These are phyloP conservation scores for Zaprionus lineosus DNA, from an alignment of 2,888 invertebrate species.

Conservation along the genomic window DNA sequence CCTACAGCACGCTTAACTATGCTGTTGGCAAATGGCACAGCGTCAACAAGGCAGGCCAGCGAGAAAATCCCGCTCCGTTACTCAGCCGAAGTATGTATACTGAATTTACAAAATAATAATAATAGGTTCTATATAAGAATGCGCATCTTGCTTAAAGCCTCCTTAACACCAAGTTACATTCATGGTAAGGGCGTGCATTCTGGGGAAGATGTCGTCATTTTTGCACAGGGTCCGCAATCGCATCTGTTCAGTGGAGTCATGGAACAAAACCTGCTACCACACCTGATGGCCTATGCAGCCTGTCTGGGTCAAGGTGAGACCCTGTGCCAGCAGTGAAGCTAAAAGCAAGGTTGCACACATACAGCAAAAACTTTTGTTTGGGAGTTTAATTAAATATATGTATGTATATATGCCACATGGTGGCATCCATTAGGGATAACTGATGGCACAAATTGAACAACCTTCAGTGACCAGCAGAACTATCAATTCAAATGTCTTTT, in stretches of 20 bases:
- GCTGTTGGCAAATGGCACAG: conserved; percentile 86
- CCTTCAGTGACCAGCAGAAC: too few relatives aligned
- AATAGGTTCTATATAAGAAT: too few relatives aligned
- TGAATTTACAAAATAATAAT: too few relatives aligned
- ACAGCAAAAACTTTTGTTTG: too few relatives aligned
- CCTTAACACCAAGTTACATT: conserved; percentile 71
- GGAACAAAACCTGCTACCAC: conserved; percentile 90
- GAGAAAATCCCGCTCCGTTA: conserved; percentile 62
- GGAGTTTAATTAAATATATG: too few relatives aligned
- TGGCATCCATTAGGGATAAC: too few relatives aligned
- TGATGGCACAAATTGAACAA: too few relatives aligned
- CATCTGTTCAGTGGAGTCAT: conserved; percentile 90
- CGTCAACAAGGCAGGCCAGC: conserved; percentile 53
- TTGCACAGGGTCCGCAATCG: conserved; percentile 90
- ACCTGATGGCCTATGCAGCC: conserved; percentile 88
- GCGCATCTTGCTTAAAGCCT: conserved; percentile 40
- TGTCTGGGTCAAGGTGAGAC: conserved; percentile 86
- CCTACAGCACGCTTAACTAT: conserved; percentile 88
- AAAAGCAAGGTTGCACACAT: neutral
- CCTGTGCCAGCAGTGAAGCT: conserved; percentile 22
- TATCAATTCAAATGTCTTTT: too few relatives aligned
- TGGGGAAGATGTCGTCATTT: conserved; percentile 91
- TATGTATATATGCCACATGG: too few relatives aligned
- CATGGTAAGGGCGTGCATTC: conserved; percentile 86
- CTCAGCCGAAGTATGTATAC: conserved; percentile 56